Percentiles rank a stretch among this genome's conserved stretches.
These are phyloP conservation scores for Cyclopterus lumpus DNA, from an alignment of 2,797 vertebrate species.

Conservation along the genomic window DNA sequence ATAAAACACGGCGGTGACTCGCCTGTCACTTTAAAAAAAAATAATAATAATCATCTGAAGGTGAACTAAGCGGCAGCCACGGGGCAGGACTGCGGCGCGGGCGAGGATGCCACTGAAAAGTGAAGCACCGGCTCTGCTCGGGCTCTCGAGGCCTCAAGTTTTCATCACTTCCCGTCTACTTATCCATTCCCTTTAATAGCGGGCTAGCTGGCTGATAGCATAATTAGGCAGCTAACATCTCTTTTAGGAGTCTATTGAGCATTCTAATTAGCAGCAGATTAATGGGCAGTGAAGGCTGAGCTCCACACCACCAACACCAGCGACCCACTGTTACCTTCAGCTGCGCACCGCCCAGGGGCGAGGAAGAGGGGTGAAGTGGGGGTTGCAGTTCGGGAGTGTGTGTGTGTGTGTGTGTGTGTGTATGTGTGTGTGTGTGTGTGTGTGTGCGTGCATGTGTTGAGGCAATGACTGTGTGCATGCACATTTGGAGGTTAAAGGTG, in stretches of 20 bases:
- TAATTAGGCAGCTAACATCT: conserved; percentile 80
- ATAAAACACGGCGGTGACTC: conserved; percentile 19
- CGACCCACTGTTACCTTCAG: conserved; percentile 78
- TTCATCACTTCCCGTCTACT: conserved; percentile 68
- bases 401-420: conserved; percentile 14
- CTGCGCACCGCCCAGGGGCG: conserved; percentile 77
- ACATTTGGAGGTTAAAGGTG: conserved; percentile 57
- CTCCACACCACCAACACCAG: conserved; percentile 70
- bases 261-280: conserved; percentile 85
- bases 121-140: conserved; percentile 7
- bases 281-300: conserved; percentile 72
- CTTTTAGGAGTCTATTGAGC: conserved; percentile 81
- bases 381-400: conserved; percentile 48
- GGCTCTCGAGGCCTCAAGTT: conserved; percentile 49
- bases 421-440: conserved; percentile 34
- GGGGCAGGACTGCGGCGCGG: conserved; percentile 2
- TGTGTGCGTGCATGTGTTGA: conserved; percentile 18
- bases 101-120: conserved; percentile 26
- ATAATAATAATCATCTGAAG: conserved; percentile 26
- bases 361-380: conserved; percentile 65
- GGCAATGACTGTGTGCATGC: conserved; percentile 29
- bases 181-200: conserved; percentile 77
- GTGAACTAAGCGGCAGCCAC: conserved; percentile 23
- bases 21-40: conserved; percentile 18
- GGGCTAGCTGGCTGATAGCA: conserved; percentile 74